phyloP scores from a whole-genome alignment of 2,113 vertebrate species.

The Syngnathus typhle region DNA sequence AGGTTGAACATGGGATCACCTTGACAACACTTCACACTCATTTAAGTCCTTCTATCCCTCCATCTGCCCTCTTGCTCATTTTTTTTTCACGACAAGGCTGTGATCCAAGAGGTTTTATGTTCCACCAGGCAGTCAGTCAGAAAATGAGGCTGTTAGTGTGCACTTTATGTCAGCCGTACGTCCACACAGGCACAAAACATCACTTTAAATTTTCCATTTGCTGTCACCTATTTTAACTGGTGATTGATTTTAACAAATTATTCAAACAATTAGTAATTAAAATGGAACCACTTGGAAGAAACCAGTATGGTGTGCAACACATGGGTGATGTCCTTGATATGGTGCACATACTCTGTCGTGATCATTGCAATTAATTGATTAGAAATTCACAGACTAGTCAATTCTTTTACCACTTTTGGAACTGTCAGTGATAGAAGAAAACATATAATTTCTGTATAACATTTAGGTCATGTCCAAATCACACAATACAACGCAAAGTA shows the following conservation, averaged over 20 bases:
- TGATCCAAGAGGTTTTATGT: constrained; percentile 58
- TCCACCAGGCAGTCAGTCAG: constrained; percentile 48
- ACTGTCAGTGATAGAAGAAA: neutral
- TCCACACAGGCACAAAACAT: constrained; percentile 13
- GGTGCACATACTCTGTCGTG: neutral
- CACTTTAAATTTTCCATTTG: neutral
- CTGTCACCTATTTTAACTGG: constrained; percentile 25
- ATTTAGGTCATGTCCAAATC: too few relatives aligned
- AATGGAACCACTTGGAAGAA: constrained; percentile 35
- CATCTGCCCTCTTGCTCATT: constrained; percentile 49
- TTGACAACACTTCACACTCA: constrained; percentile 55
- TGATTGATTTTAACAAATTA: constrained; percentile 42
- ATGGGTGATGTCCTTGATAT: neutral
- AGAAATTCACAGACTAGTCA: neutral
- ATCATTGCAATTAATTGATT: neutral
- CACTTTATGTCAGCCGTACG: constrained; percentile 32
- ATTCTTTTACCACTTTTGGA: neutral
- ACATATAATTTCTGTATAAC: too few relatives aligned
- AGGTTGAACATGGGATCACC: constrained; percentile 62
- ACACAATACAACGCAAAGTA: too few relatives aligned
- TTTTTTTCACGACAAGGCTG: constrained; percentile 27
- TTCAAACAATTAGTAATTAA: constrained; percentile 47
- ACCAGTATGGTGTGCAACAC: constrained; percentile 35
- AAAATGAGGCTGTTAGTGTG: constrained; percentile 65
- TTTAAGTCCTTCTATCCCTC: constrained; percentile 48